Base-by-base conservation (phyloP, 2,113 vertebrate genomes). In the Tor tambroides region DNA sequence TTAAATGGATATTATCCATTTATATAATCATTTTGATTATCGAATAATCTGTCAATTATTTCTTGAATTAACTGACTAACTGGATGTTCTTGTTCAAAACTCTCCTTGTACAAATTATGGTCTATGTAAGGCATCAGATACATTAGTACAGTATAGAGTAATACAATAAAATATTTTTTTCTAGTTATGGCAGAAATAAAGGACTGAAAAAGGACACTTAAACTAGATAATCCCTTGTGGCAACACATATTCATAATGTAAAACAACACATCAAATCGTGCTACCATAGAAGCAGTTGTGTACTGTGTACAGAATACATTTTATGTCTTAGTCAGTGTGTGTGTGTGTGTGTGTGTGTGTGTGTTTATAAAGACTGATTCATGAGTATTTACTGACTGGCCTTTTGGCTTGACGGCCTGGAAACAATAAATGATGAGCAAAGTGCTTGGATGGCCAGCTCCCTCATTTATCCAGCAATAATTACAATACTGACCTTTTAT, bases 401-500 rank as follows among this genome's bases (percentile, higher is more conserved):
- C 88, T 89, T 89, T 89, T 87, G 88, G 86, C 88, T 87, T 87
- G 88, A 89, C 28, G 78, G 85, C 85, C 80, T 84, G 81, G 86
- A 86, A 89, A 89, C 88, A 89, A 89, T 87, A 87, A 90, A 89
- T 90, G 87, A 90, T 89, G 87, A 87, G 75, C 69, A 28, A 59
- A 54, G 84, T 72, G 63, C 76, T 78, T 72, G 46, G 65, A 83
- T 15, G 49, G 84, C 65, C 61, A 81, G 87, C 56, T 88, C 87
- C 85, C 88, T 87, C 87, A 90, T 91, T 92, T 89, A 89, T 87
- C 56, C 86, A 85, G 84, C 89, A 87, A 88, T 86, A 91, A 91
- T 90, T 90, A 87, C 86, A 88, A 82, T 80, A 59, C 80, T 90
- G 91, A 92, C 91, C 90, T 92, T 92, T 91, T 87, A 87, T 87